phyloP scores from a whole-genome alignment of 2,113 vertebrate genomes.

The Burhinus oedicnemus region DNA sequence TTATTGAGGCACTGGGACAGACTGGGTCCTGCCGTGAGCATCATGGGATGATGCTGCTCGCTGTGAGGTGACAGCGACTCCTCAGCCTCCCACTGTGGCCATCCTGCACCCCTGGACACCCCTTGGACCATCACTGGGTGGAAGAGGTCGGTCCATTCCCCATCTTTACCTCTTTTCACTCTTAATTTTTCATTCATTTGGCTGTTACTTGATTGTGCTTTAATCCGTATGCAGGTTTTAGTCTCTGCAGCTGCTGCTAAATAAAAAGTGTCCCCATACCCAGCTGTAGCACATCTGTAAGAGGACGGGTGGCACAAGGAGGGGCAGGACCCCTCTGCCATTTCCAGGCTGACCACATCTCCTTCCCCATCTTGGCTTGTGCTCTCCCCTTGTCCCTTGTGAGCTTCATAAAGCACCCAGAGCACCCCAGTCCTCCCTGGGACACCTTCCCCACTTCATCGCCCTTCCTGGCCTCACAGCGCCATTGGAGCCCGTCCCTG shows the following conservation, averaged over 20 bases:
- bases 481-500: accelerated
- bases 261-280: neutral
- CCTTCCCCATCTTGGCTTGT: neutral
- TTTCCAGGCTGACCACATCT: neutral
- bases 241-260: neutral
- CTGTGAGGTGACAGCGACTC: neutral
- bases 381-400: neutral
- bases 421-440: neutral
- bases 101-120: neutral
- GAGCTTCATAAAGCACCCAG: neutral
- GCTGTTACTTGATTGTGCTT: neutral
- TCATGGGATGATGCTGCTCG: accelerated
- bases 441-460: neutral
- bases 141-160: neutral
- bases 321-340: neutral
- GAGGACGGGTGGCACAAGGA: neutral
- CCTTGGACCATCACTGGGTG: neutral
- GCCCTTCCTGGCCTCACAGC: neutral
- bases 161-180: neutral
- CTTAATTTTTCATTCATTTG: neutral
- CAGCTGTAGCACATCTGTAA: neutral
- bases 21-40: accelerated
- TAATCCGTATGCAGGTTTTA: neutral
- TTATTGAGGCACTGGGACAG: neutral
- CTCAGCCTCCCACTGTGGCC: neutral